Base-by-base conservation (phyloP, 1,140 invertebrate species). In the Theocolax elegans region DNA sequence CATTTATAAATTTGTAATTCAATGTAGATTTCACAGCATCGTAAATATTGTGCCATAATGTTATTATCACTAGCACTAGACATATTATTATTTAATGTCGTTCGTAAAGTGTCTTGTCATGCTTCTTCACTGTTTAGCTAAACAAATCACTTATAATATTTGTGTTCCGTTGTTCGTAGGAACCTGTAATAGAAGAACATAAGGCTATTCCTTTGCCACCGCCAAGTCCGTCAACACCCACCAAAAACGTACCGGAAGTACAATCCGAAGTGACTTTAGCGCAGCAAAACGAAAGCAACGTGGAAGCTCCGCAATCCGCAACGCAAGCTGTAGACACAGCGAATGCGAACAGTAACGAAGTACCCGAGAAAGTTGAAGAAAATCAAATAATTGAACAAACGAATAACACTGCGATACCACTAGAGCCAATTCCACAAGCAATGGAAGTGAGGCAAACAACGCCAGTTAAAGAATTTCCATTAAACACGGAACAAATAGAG, bases 381-480 rank as follows among this genome's bases (percentile, higher is more conserved):
- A 23, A 1, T 23, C 58, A 13, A 60, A n/a, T 23, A 35, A 35
- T 10, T 35, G 31, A 35, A 6, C 4, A 35, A 6, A 35, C 31
- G 4, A 35, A 4, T 35, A 35, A 4, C 10, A 10, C 31, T 6
- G 31, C 4, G 31, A 35, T 35, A 35, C 31, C 4, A 35, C 31
- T 6, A 35, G 31, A 35, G 31, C 31, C 4, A 35, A 4, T 6
- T 6, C 10, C 31, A 10, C 31, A 35, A 35, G 31, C 4, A 35
- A 35, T 71, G 44, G 68, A 71, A 15, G 44, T 42, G 1, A 46
- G 60, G 15, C 75, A 75, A 1, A 73, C 75, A 12, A 72, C 77
- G 2, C 74, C 75, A 1, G 67, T 40, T 1, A 76, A 75, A 31
- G 71, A 72, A 4, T 13, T 67, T 1, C 23, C 13, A 8, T 10